Evolutionary conservation across 2,888 invertebrate species (phyloP).

Genomic region (Dasysyrphus albostriatus): DNA sequence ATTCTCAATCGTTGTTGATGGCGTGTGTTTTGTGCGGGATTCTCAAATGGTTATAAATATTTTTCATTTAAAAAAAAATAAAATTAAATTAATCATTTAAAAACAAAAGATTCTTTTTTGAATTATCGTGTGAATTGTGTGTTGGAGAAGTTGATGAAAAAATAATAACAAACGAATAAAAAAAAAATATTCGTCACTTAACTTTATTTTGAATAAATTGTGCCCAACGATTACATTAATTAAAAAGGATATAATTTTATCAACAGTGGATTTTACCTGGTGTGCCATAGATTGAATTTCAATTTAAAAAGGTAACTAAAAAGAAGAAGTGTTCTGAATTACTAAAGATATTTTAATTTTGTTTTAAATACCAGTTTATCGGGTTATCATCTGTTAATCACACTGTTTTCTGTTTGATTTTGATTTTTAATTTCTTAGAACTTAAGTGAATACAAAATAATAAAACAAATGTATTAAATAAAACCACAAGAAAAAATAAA

Average conservation of each 20-base stretch:
- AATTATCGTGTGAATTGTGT: constrained; percentile 47
- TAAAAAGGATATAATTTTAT: background rate
- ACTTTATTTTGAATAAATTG: background rate
- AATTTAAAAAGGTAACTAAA: constrained; percentile 24
- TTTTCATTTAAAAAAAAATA: background rate
- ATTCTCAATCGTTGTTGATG: constrained; percentile 68
- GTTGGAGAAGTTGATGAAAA: background rate
- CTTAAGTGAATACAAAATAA: background rate
- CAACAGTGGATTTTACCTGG: constrained; percentile 2
- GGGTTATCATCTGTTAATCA: background rate
- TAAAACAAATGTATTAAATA: background rate
- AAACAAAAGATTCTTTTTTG: background rate
- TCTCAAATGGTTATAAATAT: constrained; percentile 33
- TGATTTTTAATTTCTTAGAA: background rate
- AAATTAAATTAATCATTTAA: constrained; percentile 13
- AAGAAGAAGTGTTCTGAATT: constrained; percentile 4
- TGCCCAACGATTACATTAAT: background rate
- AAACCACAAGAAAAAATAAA: background rate
- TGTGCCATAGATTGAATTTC: constrained; percentile 25
- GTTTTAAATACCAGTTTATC: constrained; percentile 16
- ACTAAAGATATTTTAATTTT: background rate
- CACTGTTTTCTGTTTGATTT: background rate
- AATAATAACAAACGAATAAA: background rate
- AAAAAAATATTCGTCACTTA: background rate
- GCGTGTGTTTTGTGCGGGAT: constrained; percentile 42